These are phyloP conservation scores for Bombus waltoni DNA, from an alignment of 1,140 invertebrate genomes.

Conservation along the genomic window DNA sequence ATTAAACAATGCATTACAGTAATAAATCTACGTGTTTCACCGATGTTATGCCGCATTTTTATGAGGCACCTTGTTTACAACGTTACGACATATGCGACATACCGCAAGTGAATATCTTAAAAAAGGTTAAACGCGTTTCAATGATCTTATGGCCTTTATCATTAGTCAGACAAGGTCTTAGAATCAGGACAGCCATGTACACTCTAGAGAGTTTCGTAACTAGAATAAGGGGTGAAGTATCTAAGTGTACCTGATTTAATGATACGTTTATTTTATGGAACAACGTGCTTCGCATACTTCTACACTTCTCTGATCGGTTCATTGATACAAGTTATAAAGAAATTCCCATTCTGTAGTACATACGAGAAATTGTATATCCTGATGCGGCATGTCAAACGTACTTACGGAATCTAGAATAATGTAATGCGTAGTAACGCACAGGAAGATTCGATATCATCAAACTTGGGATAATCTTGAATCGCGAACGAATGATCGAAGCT, in stretches of 20 bases:
- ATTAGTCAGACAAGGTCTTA: background rate
- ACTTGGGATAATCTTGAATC: conserved; percentile 47
- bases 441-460: conserved; percentile 51
- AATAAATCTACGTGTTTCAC: too few species aligned
- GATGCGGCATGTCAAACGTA: conserved; percentile 13
- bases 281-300: conserved; percentile 23
- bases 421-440: conserved; percentile 24
- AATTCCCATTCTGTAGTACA: conserved; percentile 19
- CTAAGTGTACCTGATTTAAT: conserved; percentile 40
- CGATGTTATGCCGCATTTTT: too few species aligned
- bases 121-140: background rate
- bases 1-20: too few species aligned
- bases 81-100: background rate
- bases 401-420: conserved; percentile 55
- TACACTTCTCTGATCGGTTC: background rate
- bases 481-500: conserved; percentile 42
- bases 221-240: conserved; percentile 48
- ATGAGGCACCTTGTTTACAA: background rate
- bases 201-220: conserved; percentile 30
- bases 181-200: conserved; percentile 17
- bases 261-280: conserved; percentile 19
- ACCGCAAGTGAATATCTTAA: background rate
- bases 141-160: background rate
- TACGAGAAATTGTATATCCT: background rate
- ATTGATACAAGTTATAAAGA: conserved; percentile 27